phyloP scores from a whole-genome alignment of 1,140 invertebrate genomes.

The Homalodisca vitripennis region DNA sequence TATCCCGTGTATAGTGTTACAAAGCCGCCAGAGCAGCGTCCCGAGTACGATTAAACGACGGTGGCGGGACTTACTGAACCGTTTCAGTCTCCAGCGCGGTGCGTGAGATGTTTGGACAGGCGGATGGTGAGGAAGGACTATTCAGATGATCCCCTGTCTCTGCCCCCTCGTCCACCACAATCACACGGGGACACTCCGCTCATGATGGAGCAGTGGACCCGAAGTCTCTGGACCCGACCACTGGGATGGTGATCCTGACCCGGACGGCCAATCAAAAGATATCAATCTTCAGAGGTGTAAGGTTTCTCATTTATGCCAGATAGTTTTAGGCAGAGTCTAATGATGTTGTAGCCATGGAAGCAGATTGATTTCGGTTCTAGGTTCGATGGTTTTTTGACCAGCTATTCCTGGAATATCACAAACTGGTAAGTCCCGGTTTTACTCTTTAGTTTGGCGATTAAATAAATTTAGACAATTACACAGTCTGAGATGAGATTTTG shows the following conservation, averaged over 20 bases:
- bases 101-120: constrained; percentile 53
- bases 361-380: not conserved
- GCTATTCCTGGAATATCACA: not conserved
- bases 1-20: constrained; percentile 54
- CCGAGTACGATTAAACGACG: constrained; percentile 54
- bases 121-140: constrained; percentile 58
- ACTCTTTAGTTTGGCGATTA: no score
- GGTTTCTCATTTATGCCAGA: constrained; percentile 40
- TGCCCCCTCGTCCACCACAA: constrained; percentile 56
- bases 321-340: not conserved
- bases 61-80: constrained; percentile 50
- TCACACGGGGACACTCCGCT: constrained; percentile 63
- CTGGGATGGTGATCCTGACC: constrained; percentile 72
- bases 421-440: no score
- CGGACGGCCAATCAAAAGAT: constrained; percentile 66
- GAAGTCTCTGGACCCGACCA: constrained; percentile 69
- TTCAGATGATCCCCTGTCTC: constrained; percentile 62
- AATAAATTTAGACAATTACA: no score
- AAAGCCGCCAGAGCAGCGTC: constrained; percentile 51
- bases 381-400: not conserved
- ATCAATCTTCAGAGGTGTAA: constrained; percentile 89
- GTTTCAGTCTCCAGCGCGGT: constrained; percentile 54
- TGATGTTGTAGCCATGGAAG: not conserved
- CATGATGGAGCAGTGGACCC: constrained; percentile 75
- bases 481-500: no score